A percentile compares a stretch with the other conserved stretches of the same genome.
Conservation (phyloP, 2,888 invertebrate species). For the Pristionchus arcanus region DNA sequence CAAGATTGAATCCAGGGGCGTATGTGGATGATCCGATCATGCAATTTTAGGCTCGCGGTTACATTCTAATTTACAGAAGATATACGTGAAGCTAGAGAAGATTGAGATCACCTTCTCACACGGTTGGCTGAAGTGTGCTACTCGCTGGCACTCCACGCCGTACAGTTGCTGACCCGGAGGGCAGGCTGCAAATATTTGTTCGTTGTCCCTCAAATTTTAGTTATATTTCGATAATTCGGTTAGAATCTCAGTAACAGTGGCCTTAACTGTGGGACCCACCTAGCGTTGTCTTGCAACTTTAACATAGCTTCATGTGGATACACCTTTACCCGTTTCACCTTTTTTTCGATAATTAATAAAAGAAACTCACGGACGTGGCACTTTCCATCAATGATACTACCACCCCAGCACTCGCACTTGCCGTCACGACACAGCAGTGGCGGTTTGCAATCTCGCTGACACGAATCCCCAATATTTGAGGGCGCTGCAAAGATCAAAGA, state of each 20-base stretch:
- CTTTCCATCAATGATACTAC: slow-evolving; percentile 76
- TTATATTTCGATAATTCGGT: too few species aligned
- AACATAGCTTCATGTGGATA: too few species aligned
- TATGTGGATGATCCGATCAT: too few species aligned
- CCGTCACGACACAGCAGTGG: slow-evolving; percentile 78
- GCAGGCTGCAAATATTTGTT: slow-evolving; percentile 67
- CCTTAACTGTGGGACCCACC: too few species aligned
- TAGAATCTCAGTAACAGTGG: too few species aligned
- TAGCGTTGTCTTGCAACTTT: too few species aligned
- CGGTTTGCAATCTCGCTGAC: slow-evolving; percentile 78
- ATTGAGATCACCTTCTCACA: slow-evolving; percentile 67
- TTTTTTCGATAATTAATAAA: neutral
- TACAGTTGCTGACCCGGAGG: slow-evolving; percentile 77
- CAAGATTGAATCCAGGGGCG: too few species aligned
- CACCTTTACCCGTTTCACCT: too few species aligned
- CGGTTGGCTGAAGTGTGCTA: slow-evolving; percentile 75
- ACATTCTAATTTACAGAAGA: too few species aligned
- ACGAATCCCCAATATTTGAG: slow-evolving; percentile 76
- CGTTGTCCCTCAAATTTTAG: too few species aligned
- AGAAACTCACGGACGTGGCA: slow-evolving; percentile 77
- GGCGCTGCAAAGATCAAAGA: slow-evolving; percentile 72
- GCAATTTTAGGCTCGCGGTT: too few species aligned
- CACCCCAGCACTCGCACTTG: slow-evolving; percentile 79
- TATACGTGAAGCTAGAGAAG: neutral
- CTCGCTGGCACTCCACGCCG: slow-evolving; percentile 76